Conservation (phyloP, 2,113 vertebrate species). For the Cavia porcellus region DNA sequence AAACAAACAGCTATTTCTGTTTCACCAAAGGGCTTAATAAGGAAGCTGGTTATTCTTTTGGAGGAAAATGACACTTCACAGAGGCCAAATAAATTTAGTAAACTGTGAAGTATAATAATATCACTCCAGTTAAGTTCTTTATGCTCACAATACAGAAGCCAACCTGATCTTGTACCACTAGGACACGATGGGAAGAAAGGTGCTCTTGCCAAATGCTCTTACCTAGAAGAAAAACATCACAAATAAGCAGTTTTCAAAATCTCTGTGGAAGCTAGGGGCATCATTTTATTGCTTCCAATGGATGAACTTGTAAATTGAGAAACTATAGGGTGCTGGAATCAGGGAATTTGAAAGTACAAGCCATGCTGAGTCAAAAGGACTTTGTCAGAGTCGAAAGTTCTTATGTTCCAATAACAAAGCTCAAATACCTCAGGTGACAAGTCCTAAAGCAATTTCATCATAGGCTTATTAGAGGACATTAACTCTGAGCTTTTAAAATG, state of each 20-base stretch:
- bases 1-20: slow-evolving; percentile 51
- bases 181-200: slow-evolving; percentile 74
- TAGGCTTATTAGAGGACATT: slow-evolving; percentile 77
- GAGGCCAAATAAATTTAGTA: slow-evolving; percentile 74
- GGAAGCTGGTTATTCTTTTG: slow-evolving; percentile 73
- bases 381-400: slow-evolving; percentile 78
- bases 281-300: slow-evolving; percentile 63
- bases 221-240: slow-evolving; percentile 56
- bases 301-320: slow-evolving; percentile 71
- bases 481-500: slow-evolving; percentile 72
- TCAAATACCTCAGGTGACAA: slow-evolving; percentile 72
- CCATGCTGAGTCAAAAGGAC: slow-evolving; percentile 46
- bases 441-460: slow-evolving; percentile 63
- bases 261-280: slow-evolving; percentile 49
- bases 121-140: slow-evolving; percentile 75
- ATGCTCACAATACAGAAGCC: slow-evolving; percentile 70
- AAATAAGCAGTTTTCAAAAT: slow-evolving; percentile 62
- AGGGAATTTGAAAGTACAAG: slow-evolving; percentile 70
- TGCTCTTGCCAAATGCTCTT: slow-evolving; percentile 61
- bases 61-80: slow-evolving; percentile 71
- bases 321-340: slow-evolving; percentile 65
- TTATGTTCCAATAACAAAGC: slow-evolving; percentile 80
- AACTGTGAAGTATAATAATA: slow-evolving; percentile 73
- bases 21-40: slow-evolving; percentile 61
- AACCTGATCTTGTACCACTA: slow-evolving; percentile 70